Evolutionary conservation across 2,113 vertebrate genomes (phyloP), one percentile per base, ranked within the genome.

Genomic region (Anhinga rufa): DNA sequence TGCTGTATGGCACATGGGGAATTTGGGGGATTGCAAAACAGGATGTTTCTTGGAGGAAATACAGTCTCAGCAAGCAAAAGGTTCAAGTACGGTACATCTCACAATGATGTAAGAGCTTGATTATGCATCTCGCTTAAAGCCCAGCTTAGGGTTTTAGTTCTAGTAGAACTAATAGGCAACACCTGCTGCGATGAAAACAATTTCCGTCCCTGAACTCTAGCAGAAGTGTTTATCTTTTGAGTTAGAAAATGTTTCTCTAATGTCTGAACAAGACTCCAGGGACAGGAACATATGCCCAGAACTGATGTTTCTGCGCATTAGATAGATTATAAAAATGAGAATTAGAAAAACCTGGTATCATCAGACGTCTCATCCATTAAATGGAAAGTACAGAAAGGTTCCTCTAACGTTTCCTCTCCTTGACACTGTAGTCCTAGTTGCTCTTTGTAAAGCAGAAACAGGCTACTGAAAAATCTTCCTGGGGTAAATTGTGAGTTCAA

Each of bases 241-340:
- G 97, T 97, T 97, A 98, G 96, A 98, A 98, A 97, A 97, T 97
- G 95, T 97, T 97, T 95, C 96, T 97, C 91, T 97, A 97, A 95
- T 97, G 94, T 97, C 96, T 97, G 98, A 97, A 97, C 96, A 97
- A 97, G 96, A 93, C 95, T 96, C 92, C 83, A 78, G 83, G 91
- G 95, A 92, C 79, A 21, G 90, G 92, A 96, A 96, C 88, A 66
- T 91, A 89, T 96, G 93, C 94, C 97, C 97, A 93, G 96, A 96
- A 93, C 88, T 94, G 93, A 97, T 49, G 69, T 98, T 97, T 93
- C 91, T 71, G 17, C 21, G 0, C 95, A 94, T 96, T 96, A 96
- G 95, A 96, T 92, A 77, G 93, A 96, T 95, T 97, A 97, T 95
- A 96, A 98, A 98, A 98, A 94, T 77, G 93, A 91, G 96, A 97